Base-by-base conservation (phyloP, 2,888 invertebrate genomes). In the Mythimna lalbum region DNA sequence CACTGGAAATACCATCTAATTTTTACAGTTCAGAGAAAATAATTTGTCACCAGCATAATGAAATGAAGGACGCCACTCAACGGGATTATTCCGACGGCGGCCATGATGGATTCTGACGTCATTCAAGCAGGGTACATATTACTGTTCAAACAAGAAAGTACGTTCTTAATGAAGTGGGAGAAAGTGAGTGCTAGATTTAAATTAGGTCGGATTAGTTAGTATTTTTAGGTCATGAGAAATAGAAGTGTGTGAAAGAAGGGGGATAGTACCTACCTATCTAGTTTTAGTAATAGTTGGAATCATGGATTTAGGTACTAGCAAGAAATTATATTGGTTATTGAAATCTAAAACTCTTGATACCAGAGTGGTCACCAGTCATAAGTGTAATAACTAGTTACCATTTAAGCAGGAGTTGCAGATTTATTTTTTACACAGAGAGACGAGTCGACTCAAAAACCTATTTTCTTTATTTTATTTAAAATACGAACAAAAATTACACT, bases 81-180 rank as follows among this genome's bases (percentile, higher is more conserved):
- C 61, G 61, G 75, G 80, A 79, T 75, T 64, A 76, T 74, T 61
- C 12, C 50, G 31, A 7, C 33, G 49, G 36, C 43, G 17, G 43
- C 76, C 68, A 80, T 76, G 12, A 52, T 66, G 75, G 36, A 49
- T 39, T 19, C 2, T 76, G 76, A 76, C 76, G 80, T 76, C 80
- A 76, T 17, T 52, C 49, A 78, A 70, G 55, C 55, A 6, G 31
- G 23, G 57, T 62, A 62, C 50, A 74, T 47, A 72, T 33, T 33
- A 39, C 43, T 73, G 79, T 61, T 17, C 57, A 57, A 59, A 76
- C 67, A 80, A 50, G 76, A 67, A 76, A 68, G 65, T 59, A 50
- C 12, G 39, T 12, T 7, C 39, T 39, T 75, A 43, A 73, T 78
- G 39, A 57, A 47, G 39, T 53, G 74, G 21, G 43, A 52, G 69